phyloP scores from a whole-genome alignment of 1,140 invertebrate genomes.

The Panagrolaimus sp. region DNA sequence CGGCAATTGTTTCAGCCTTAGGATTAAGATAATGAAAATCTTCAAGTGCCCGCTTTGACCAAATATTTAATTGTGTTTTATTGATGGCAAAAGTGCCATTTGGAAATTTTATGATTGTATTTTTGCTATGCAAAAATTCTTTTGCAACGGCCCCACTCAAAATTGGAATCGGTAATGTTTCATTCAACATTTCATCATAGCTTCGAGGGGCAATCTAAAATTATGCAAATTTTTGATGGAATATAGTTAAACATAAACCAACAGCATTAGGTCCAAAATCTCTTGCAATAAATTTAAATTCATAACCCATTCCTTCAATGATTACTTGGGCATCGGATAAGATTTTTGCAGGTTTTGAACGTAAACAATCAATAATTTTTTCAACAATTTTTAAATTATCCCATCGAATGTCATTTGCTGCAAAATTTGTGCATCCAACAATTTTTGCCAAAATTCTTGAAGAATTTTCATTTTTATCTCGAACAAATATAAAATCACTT shows the following conservation, averaged over 20 bases:
- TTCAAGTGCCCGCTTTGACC: neutral
- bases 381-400: conserved; percentile 10
- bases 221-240: neutral
- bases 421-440: conserved; percentile 2
- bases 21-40: neutral
- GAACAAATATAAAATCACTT: neutral
- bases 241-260: neutral
- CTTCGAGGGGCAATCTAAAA: neutral
- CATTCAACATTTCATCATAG: neutral
- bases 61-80: neutral
- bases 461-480: conserved; percentile 7
- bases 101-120: neutral
- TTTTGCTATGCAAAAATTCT: neutral
- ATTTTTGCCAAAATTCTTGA: neutral
- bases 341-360: neutral
- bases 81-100: neutral
- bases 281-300: neutral
- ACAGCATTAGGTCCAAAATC: neutral
- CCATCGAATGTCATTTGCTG: neutral
- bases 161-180: conserved; percentile 2
- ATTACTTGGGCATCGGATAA: neutral
- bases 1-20: neutral
- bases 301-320: neutral
- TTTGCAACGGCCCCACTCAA: neutral
- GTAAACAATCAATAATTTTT: neutral